Percentiles rank a stretch among this genome's conserved stretches.
These are phyloP conservation scores for Phaethon lepturus DNA, from an alignment of 2,113 vertebrate genomes.

Conservation along the genomic window DNA sequence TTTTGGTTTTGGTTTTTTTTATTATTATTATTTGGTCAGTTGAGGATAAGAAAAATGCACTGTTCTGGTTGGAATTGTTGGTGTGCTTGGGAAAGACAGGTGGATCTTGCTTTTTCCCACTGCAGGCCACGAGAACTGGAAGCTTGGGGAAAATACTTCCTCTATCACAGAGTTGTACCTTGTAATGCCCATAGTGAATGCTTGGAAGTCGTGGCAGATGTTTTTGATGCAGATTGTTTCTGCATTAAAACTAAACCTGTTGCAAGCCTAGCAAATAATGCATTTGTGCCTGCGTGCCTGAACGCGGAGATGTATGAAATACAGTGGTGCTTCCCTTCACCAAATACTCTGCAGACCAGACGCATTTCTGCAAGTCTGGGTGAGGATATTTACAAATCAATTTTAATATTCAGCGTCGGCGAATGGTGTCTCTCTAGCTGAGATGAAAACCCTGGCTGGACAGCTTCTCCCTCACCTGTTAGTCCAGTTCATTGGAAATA, in stretches of 20 bases:
- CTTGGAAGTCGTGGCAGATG: background rate
- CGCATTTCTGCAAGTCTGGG: background rate
- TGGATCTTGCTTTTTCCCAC: background rate
- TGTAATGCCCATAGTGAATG: accelerated
- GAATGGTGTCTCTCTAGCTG: background rate
- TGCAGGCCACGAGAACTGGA: background rate
- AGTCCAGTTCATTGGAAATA: background rate
- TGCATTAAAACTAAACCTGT: background rate
- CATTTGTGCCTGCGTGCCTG: background rate
- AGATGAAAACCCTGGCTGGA: background rate
- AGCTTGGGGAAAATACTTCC: background rate
- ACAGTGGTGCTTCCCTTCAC: background rate
- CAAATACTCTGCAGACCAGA: accelerated
- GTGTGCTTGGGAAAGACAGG: background rate
- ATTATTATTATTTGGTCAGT: background rate
- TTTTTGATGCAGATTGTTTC: background rate
- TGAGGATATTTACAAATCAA: background rate
- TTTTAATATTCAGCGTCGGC: background rate
- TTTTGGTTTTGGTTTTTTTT: no score
- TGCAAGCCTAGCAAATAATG: no score
- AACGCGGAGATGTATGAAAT: background rate
- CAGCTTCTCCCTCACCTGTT: background rate
- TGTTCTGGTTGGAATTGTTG: background rate
- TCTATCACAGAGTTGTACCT: accelerated
- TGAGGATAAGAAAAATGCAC: background rate